Percentiles rank a stretch among this genome's conserved stretches.
Conservation (phyloP, 2,888 invertebrate genomes). For the Polylopha cassiicola region DNA sequence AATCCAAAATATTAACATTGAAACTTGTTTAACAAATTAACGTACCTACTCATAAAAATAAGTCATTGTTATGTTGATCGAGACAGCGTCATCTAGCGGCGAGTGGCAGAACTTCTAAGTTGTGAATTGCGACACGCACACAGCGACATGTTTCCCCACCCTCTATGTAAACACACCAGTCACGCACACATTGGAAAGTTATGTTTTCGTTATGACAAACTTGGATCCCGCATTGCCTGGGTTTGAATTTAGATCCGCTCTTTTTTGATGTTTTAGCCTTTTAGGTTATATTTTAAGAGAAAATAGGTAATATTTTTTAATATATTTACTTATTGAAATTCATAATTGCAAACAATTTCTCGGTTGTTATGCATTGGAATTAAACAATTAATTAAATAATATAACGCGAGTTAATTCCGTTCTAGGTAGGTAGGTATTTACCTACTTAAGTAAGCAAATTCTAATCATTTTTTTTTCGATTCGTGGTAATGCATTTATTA, state of each 20-base stretch:
- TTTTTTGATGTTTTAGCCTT: background rate
- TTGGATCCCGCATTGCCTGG: conserved; percentile 7
- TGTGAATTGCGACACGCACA: conserved; percentile 2
- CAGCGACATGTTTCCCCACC: conserved; percentile 3
- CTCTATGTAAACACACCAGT: conserved; percentile 1
- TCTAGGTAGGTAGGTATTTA: too few species aligned
- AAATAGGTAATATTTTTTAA: too few species aligned
- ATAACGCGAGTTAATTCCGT: too few species aligned
- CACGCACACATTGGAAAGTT: conserved; percentile 31
- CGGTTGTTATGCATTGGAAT: too few species aligned
- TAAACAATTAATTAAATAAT: too few species aligned
- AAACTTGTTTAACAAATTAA: background rate
- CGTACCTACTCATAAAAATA: background rate
- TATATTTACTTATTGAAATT: too few species aligned
- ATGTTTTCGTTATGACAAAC: conserved; percentile 19
- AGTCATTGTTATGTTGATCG: background rate
- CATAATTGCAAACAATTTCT: too few species aligned
- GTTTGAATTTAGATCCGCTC: conserved; percentile 1
- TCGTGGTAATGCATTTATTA: too few species aligned
- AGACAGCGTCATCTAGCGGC: conserved; percentile 60
- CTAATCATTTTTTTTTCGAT: too few species aligned
- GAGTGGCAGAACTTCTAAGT: conserved; percentile 53
- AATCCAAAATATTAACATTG: too few species aligned
- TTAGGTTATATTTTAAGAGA: too few species aligned
- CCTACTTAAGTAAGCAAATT: too few species aligned